Conservation (phyloP, 2,888 invertebrate species). For the Drosophila kuntzei region DNA sequence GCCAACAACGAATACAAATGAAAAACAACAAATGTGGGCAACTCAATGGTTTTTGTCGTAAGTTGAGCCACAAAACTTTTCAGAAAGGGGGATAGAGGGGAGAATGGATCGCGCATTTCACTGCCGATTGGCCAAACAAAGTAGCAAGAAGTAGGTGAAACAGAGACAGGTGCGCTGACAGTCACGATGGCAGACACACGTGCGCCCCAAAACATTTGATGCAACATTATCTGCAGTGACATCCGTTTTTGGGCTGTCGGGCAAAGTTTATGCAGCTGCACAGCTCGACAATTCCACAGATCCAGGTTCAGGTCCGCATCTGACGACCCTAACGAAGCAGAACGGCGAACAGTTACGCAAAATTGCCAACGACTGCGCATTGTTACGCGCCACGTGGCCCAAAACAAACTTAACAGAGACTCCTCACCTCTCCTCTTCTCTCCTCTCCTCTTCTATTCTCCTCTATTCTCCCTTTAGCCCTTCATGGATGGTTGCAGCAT, state of each 20-base stretch:
- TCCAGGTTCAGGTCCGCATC: constrained; percentile 18
- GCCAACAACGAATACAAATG: constrained; percentile 12
- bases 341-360: constrained; percentile 77
- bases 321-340: constrained; percentile 69
- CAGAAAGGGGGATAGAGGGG: background rate
- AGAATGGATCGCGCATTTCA: constrained; percentile 38
- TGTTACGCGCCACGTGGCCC: constrained; percentile 76
- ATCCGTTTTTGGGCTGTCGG: constrained; percentile 56
- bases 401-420: constrained; percentile 60
- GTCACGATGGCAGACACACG: constrained; percentile 43
- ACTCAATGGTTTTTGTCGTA: constrained; percentile 28
- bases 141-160: constrained; percentile 25
- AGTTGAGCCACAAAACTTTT: constrained; percentile 46
- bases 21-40: constrained; percentile 32
- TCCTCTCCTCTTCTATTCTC: no score
- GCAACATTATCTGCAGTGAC: constrained; percentile 70
- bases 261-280: constrained; percentile 61
- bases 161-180: constrained; percentile 42
- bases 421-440: background rate
- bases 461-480: background rate
- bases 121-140: constrained; percentile 62
- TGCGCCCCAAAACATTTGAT: constrained; percentile 65
- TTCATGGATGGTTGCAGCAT: constrained; percentile 33
- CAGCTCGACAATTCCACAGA: constrained; percentile 4
- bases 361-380: constrained; percentile 77